Percentiles rank a stretch among this genome's conserved stretches.
Conservation (phyloP, 1,140 invertebrate species). For the Anastatus disparis region DNA sequence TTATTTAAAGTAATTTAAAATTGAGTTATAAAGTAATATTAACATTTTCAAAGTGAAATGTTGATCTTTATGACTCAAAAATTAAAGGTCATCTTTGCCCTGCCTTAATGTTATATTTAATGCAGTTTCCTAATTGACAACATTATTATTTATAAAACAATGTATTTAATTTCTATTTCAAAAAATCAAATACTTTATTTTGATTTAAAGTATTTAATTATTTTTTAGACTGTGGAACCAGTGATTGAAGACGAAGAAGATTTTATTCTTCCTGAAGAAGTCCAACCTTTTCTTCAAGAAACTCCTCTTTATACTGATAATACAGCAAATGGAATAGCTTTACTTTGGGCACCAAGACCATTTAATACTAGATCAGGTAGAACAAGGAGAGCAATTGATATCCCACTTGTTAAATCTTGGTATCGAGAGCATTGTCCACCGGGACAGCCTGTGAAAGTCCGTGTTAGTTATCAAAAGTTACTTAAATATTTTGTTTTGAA, state of each 20-base stretch:
- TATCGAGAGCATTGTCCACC: constrained; percentile 98
- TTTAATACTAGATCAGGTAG: constrained; percentile 95
- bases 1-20: background rate
- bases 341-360: constrained; percentile 98
- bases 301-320: constrained; percentile 98
- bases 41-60: no score
- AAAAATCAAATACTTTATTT: background rate
- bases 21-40: no score
- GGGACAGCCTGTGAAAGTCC: constrained; percentile 98
- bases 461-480: constrained; percentile 99
- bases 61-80: background rate
- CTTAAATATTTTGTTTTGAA: constrained; percentile 99
- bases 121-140: constrained; percentile 37
- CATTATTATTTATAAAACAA: constrained; percentile 9
- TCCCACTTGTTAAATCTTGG: constrained; percentile 98
- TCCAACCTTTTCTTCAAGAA: constrained; percentile 93
- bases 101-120: constrained; percentile 24
- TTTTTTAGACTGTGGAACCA: constrained; percentile 78
- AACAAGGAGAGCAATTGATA: constrained; percentile 91
- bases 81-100: no score
- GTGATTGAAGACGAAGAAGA: constrained; percentile 95
- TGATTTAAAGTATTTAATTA: constrained; percentile 24
- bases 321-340: constrained; percentile 97
- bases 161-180: no score
- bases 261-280: constrained; percentile 89